phyloP scores from a whole-genome alignment of 2,113 vertebrate species.

The Scartelaos histophorus region DNA sequence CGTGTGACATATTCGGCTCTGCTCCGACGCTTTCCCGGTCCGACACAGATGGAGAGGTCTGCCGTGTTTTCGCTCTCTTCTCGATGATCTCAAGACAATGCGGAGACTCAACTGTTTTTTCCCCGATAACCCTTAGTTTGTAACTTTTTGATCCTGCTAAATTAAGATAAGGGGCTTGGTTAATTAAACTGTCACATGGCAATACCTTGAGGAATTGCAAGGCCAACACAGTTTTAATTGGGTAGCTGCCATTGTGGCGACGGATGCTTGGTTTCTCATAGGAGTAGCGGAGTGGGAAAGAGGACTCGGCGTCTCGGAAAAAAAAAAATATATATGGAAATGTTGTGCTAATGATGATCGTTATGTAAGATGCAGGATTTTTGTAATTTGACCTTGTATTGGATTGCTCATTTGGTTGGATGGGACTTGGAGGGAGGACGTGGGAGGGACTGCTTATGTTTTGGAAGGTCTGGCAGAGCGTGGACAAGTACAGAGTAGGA shows the following conservation, averaged over 20 bases:
- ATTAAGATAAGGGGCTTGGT: constrained; percentile 80
- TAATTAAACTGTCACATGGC: constrained; percentile 82
- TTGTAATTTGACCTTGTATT: not conserved
- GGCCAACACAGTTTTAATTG: constrained; percentile 76
- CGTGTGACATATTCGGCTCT: constrained; percentile 4
- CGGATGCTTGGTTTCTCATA: constrained; percentile 39
- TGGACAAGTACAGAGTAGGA: not conserved
- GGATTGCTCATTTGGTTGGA: not conserved
- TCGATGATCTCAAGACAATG: constrained; percentile 38
- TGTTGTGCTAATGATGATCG: not conserved
- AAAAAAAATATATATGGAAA: constrained; percentile 31
- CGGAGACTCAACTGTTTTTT: constrained; percentile 63
- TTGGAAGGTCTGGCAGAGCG: not conserved
- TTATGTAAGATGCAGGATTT: not conserved
- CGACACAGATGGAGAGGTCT: constrained; percentile 30
- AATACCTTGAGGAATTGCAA: constrained; percentile 77
- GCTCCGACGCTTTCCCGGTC: not conserved
- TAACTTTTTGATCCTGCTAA: constrained; percentile 77
- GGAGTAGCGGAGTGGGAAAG: constrained; percentile 22
- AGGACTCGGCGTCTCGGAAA: constrained; percentile 41
- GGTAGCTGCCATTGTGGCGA: constrained; percentile 71
- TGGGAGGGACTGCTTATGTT: no score
- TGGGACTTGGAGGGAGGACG: no score
- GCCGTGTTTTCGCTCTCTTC: constrained; percentile 18
- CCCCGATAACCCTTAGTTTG: constrained; percentile 72